phyloP scores from a whole-genome alignment of 1,140 invertebrate species.

The Pseudomyrmex dendroicus region DNA sequence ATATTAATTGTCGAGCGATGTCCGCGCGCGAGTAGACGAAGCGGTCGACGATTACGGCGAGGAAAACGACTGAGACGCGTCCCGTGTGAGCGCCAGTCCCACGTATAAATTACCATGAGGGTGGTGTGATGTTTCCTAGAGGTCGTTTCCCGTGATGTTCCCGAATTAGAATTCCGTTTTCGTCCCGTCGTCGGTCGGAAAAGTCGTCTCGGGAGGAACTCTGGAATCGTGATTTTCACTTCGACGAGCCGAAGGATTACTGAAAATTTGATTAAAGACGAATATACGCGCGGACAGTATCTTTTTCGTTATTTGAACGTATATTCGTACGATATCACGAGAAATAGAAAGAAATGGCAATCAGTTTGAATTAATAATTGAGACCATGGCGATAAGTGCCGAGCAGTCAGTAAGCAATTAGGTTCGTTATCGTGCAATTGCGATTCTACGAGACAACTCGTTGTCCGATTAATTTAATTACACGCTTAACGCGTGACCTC shows the following conservation, averaged over 20 bases:
- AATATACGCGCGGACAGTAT: background rate
- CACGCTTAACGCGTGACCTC: conserved; percentile 17
- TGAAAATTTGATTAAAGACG: background rate
- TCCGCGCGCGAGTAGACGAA: background rate
- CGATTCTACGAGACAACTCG: conserved; percentile 55
- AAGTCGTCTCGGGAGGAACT: conserved; percentile 3
- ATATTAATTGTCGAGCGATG: conserved; percentile 31
- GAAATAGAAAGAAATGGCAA: background rate
- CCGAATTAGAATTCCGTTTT: conserved; percentile 67
- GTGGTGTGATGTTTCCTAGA: background rate
- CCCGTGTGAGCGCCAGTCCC: conserved; percentile 20
- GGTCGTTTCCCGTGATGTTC: conserved; percentile 44
- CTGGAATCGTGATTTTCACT: conserved; percentile 1
- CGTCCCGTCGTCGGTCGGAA: conserved; percentile 7
- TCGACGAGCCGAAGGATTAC: background rate
- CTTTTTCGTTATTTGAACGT: background rate
- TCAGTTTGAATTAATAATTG: conserved; percentile 24
- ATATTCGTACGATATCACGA: background rate
- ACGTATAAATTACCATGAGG: conserved; percentile 45
- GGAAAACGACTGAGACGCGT: conserved; percentile 21
- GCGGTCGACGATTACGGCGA: background rate
- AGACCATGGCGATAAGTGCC: background rate
- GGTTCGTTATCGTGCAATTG: conserved; percentile 70
- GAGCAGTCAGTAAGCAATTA: conserved; percentile 33
- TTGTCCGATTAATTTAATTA: conserved; percentile 53